Conservation (phyloP, 2,797 vertebrate species). For the Onychomys arenicola region DNA sequence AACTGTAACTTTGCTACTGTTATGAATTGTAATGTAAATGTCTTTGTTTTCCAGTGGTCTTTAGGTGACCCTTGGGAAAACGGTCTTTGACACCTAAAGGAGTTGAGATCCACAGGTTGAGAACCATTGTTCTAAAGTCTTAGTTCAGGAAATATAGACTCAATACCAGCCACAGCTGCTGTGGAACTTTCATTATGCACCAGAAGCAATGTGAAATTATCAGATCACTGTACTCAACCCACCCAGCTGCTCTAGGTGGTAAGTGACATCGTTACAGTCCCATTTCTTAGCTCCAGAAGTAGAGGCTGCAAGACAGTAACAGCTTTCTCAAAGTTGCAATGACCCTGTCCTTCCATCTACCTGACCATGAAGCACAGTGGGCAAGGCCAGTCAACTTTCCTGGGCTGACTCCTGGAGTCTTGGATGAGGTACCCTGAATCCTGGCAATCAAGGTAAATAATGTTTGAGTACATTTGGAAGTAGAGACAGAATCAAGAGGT, state of each 20-base stretch:
- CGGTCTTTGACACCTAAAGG: background rate
- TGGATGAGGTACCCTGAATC: background rate
- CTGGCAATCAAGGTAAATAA: background rate
- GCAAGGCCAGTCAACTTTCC: background rate
- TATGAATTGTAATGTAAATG: background rate
- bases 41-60: background rate
- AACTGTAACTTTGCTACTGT: background rate
- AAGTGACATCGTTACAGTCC: background rate
- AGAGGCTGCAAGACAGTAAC: background rate
- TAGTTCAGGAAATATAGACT: background rate
- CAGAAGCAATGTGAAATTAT: background rate
- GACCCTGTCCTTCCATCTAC: background rate
- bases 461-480: background rate
- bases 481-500: background rate
- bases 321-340: background rate
- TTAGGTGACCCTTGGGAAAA: background rate
- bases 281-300: conserved; percentile 3
- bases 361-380: background rate
- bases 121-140: background rate
- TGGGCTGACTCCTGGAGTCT: background rate
- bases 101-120: background rate
- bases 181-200: background rate
- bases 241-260: background rate
- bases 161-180: background rate
- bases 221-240: background rate